Base-by-base conservation (phyloP, 2,888 invertebrate genomes). In the Hypomecis punctinalis region DNA sequence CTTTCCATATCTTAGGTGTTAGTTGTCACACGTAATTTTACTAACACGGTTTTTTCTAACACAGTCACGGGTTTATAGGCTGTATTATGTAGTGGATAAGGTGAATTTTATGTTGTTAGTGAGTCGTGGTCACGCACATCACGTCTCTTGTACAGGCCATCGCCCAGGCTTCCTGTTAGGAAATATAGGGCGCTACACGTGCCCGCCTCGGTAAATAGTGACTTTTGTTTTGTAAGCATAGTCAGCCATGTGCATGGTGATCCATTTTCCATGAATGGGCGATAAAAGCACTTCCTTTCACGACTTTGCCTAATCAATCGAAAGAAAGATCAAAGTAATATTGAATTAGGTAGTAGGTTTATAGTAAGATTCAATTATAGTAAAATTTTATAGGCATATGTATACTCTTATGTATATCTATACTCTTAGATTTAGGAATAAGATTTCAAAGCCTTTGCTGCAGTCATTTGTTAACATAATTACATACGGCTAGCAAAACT, bases 141-240 rank as follows among this genome's bases (percentile, higher is more conserved):
- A 52, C 61, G 67, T 67, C 57, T 69, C 61, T 64, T 59, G 66
- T 74, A 67, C 68, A 78, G 77, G 78, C 75, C 76, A 74, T 69
- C 74, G 68, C 66, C 66, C 68, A 64, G 67, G 76, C 76, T 85
- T 87, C 87, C 76, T 72, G 74, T 82, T 78, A 77, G 65, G 73
- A 74, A 81, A 84, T 83, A 80, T 86, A 73, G 79, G 76, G 60
- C 81, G 76, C 67, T 75, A 75, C 78, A 75, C 75, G 75, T 67
- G 70, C 62, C 68, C 47, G n/a, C 61, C 61, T 56, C 69, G 64
- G 70, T 75, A 68, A 73, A 78, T 73, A 71, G 58, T 51, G 49
- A 47, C 6, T 56, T 65, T 67, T 61, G 61, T 66, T 64, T 61
- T 60, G 52, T 61, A 61, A 61, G 53, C 49, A 59, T 61, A 61